A percentile compares a stretch with the other conserved stretches of the same genome.
Conservation (phyloP, 2,113 vertebrate genomes). For the Gnathonemus longibarbis region DNA sequence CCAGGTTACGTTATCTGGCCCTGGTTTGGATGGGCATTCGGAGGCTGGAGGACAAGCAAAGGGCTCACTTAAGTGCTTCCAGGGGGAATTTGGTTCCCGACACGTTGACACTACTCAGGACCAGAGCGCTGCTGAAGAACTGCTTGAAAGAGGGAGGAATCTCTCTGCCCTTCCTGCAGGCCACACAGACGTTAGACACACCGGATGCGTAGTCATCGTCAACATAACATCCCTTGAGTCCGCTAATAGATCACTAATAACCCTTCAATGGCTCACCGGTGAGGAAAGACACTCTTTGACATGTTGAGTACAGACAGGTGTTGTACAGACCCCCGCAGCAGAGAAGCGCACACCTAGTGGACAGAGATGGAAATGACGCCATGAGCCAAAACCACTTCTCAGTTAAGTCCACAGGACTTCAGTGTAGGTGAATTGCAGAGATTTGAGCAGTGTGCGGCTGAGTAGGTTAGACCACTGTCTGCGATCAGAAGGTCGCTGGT, state of each 20-base stretch:
- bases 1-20: background rate
- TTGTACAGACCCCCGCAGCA: conserved; percentile 80
- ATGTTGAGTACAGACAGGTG: conserved; percentile 82
- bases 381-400: background rate
- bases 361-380: background rate
- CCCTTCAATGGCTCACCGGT: conserved; percentile 56
- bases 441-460: background rate
- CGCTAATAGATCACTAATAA: background rate
- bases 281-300: conserved; percentile 79
- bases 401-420: background rate
- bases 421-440: conserved; percentile 4
- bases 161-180: conserved; percentile 80
- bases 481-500: background rate
- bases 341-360: conserved; percentile 75
- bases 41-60: background rate
- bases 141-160: conserved; percentile 81
- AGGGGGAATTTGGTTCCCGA: conserved; percentile 83
- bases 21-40: background rate
- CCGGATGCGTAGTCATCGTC: background rate
- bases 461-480: background rate
- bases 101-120: conserved; percentile 77
- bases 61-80: conserved; percentile 90
- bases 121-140: conserved; percentile 83
- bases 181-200: background rate
- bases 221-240: background rate